Conservation (phyloP, 2,888 invertebrate genomes). For the Rhagophthalmus giganteus region DNA sequence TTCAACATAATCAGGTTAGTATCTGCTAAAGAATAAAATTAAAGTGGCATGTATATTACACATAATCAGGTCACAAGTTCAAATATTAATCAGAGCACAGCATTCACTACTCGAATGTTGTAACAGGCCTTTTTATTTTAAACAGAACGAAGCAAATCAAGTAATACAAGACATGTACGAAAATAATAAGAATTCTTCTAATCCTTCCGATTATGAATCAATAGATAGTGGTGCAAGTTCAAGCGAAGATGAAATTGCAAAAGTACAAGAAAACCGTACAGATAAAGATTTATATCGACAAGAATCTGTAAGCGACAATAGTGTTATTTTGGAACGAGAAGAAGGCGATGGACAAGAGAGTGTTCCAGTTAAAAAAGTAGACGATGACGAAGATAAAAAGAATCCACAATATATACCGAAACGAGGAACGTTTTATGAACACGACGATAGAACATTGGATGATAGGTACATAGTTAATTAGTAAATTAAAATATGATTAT, state of each 20-base stretch:
- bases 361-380: conserved; percentile 67
- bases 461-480: conserved; percentile 59
- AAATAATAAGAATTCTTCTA: conserved; percentile 40
- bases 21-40: too few species aligned
- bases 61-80: conserved; percentile 49
- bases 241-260: conserved; percentile 47
- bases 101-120: conserved; percentile 5
- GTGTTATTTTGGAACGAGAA: conserved; percentile 65
- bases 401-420: conserved; percentile 98
- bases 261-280: too few species aligned
- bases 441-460: conserved; percentile 85
- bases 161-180: conserved; percentile 17
- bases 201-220: conserved; percentile 48
- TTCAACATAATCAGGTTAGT: conserved; percentile 7
- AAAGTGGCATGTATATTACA: conserved; percentile 1
- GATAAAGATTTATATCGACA: conserved; percentile 35
- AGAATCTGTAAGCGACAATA: conserved; percentile 53
- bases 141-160: conserved; percentile 4
- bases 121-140: not conserved
- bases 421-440: conserved; percentile 94
- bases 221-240: conserved; percentile 34
- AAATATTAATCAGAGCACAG: conserved; percentile 45
- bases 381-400: conserved; percentile 91
- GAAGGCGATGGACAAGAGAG: conserved; percentile 74
- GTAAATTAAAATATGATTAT: not conserved